Evolutionary conservation across 2,113 vertebrate species (phyloP).

Genomic region (Pachycephala philippinensis): DNA sequence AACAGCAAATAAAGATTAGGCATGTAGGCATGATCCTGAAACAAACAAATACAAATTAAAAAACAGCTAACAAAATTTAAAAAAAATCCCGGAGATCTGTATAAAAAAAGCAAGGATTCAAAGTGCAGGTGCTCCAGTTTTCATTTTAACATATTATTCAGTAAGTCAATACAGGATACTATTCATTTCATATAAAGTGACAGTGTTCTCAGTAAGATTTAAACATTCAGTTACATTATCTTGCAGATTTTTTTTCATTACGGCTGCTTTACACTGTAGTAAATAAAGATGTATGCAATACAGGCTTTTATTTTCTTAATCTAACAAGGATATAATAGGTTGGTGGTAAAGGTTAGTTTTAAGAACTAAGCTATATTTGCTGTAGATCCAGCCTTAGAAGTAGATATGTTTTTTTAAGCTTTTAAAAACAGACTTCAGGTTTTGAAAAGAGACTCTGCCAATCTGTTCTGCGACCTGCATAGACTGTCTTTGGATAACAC

Average conservation of each 20-base stretch:
- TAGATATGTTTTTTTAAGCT: neutral
- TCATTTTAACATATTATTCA: conserved; percentile 59
- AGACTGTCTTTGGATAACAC: neutral
- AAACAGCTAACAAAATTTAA: neutral
- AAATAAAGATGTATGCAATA: conserved; percentile 53
- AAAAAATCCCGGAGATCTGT: conserved; percentile 16
- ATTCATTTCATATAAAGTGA: conserved; percentile 72
- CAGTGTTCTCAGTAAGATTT: conserved; percentile 68
- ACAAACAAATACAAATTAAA: neutral
- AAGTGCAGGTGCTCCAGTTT: conserved; percentile 83
- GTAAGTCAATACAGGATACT: conserved; percentile 51
- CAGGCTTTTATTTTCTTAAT: conserved; percentile 42
- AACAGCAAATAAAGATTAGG: conserved; percentile 40
- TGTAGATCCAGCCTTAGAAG: conserved; percentile 39
- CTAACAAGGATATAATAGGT: conserved; percentile 51
- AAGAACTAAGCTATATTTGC: conserved; percentile 49
- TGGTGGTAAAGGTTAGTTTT: conserved; percentile 55
- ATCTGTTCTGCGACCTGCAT: neutral
- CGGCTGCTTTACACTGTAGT: conserved; percentile 58
- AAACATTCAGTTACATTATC: conserved; percentile 67
- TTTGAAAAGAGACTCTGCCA: conserved; percentile 38
- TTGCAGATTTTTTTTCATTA: conserved; percentile 43
- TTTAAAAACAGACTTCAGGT: conserved; percentile 14
- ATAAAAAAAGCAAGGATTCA: conserved; percentile 73
- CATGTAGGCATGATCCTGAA: conserved; percentile 28